A percentile compares a stretch with the other conserved stretches of the same genome.
phyloP scores from a whole-genome alignment of 2,113 vertebrate species.

The Coryphaenoides rupestris region DNA sequence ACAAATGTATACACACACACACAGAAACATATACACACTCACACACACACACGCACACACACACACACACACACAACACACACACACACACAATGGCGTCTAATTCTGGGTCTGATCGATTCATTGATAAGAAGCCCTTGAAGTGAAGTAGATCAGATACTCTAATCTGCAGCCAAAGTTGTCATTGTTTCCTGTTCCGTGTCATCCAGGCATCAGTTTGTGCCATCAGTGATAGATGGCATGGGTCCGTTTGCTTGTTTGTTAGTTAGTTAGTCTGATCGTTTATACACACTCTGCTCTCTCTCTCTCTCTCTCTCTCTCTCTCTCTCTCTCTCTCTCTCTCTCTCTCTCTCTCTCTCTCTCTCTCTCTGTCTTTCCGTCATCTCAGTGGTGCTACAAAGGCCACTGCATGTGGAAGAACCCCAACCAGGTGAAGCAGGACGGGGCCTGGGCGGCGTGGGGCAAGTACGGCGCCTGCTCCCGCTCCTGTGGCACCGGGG shows the following conservation, averaged over 20 bases:
- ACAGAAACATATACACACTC: no score
- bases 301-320: not conserved
- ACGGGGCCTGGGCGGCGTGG: conserved; percentile 91
- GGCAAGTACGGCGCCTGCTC: conserved; percentile 92
- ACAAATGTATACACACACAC: not conserved
- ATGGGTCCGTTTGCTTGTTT: no score
- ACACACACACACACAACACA: no score
- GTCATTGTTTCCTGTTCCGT: no score
- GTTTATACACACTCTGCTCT: not conserved
- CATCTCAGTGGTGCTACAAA: conserved; percentile 94
- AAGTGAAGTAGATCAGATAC: no score
- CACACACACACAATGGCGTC: not conserved
- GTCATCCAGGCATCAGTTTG: no score
- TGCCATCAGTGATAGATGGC: no score
- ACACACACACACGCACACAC: not conserved
- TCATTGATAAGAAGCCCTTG: no score
- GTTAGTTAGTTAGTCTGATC: no score
- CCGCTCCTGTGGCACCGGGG: conserved; percentile 88
- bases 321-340: not conserved
- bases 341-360: not conserved
- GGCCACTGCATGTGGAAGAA: conserved; percentile 99
- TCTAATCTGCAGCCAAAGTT: no score
- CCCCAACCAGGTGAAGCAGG: conserved; percentile 87
- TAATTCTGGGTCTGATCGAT: no score
- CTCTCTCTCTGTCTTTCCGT: not conserved